These are phyloP conservation scores for Otolemur crassicaudatus DNA, from an alignment of 2,797 vertebrate genomes.

Conservation along the genomic window DNA sequence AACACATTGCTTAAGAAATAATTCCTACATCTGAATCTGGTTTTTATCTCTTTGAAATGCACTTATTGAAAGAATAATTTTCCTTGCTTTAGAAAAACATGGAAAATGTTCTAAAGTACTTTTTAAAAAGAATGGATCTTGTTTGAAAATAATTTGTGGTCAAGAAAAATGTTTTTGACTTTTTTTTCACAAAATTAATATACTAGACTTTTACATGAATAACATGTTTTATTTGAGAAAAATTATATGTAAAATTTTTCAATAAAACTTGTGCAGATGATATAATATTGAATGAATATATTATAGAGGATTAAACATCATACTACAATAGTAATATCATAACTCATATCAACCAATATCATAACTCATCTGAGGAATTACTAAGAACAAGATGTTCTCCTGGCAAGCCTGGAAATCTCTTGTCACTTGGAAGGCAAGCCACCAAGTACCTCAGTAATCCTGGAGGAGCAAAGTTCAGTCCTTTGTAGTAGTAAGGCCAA, in stretches of 20 bases:
- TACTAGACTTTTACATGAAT: neutral
- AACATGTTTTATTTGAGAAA: neutral
- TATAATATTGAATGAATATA: neutral
- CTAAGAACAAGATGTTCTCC: too few species aligned
- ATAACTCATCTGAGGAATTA: too few species aligned
- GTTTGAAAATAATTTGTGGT: slow-evolving; percentile 1
- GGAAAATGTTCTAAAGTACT: neutral
- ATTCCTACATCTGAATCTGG: neutral
- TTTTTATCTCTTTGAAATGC: neutral
- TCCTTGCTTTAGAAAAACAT: neutral
- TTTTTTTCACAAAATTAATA: neutral
- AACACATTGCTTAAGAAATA: slow-evolving; percentile 24
- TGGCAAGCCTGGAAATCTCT: too few species aligned
- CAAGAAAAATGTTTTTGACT: neutral
- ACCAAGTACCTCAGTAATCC: too few species aligned
- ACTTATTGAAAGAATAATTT: slow-evolving; percentile 1
- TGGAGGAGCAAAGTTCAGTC: too few species aligned
- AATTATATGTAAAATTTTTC: neutral
- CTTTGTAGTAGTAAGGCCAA: too few species aligned
- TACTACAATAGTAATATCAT: too few species aligned
- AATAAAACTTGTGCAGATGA: slow-evolving; percentile 1
- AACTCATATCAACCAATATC: too few species aligned
- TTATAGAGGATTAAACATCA: neutral
- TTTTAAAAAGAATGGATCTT: neutral
- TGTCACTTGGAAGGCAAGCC: too few species aligned